phyloP scores from a whole-genome alignment of 2,888 invertebrate genomes.

The Linnaemya vulpina region DNA sequence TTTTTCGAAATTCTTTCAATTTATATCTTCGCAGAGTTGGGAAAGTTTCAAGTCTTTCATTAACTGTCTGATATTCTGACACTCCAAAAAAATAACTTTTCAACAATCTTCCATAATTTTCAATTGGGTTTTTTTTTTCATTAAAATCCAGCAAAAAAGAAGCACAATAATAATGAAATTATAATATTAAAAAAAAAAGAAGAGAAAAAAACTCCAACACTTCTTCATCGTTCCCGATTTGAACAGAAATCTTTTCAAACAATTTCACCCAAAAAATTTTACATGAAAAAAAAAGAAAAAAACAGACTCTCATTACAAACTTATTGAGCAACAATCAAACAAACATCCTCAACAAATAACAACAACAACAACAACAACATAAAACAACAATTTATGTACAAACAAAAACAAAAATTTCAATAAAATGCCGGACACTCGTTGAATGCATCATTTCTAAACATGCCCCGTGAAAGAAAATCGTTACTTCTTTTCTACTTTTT shows the following conservation, averaged over 20 bases:
- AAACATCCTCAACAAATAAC: conserved; percentile 20
- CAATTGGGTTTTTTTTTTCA: conserved; percentile 16
- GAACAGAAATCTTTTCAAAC: conserved; percentile 1
- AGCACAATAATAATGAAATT: conserved; percentile 31
- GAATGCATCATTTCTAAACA: conserved; percentile 45
- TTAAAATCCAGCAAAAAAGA: conserved; percentile 1
- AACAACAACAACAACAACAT: neutral
- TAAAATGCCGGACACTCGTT: conserved; percentile 45
- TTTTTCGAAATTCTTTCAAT: neutral
- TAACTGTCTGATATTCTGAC: conserved; percentile 40
- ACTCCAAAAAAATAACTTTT: conserved; percentile 20
- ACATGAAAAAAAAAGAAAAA: neutral
- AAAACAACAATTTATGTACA: neutral
- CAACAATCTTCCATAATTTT: conserved; percentile 32
- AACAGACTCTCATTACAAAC: conserved; percentile 51
- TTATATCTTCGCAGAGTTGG: neutral
- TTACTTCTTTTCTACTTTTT: conserved; percentile 20
- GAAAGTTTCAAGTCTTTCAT: neutral
- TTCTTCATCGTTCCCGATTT: conserved; percentile 19
- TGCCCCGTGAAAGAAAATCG: conserved; percentile 43
- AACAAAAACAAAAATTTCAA: neutral
- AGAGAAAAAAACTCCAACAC: neutral
- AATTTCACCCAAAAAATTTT: conserved; percentile 39
- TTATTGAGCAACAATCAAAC: conserved; percentile 62
- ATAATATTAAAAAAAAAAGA: neutral